Base-by-base conservation (phyloP, 2,113 vertebrate genomes). In the Parus major region DNA sequence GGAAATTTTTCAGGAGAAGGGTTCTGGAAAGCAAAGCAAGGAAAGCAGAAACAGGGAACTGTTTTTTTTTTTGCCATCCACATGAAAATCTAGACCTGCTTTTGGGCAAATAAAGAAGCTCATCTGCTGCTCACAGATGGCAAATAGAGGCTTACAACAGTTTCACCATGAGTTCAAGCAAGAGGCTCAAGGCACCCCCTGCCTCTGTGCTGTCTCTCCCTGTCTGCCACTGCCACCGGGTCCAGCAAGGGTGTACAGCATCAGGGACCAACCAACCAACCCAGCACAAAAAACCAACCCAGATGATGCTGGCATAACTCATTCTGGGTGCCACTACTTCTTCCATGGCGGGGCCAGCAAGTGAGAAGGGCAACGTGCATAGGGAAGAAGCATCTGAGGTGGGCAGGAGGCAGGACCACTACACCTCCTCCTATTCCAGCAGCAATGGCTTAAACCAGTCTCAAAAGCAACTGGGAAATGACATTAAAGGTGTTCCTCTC, bases 321-420 rank as follows among this genome's bases (percentile, higher is more conserved):
- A 1, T 24, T 57, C 52, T 19, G n/a, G 11, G 36, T 49, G 25
- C 22, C 12, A 9, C 50, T 33, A 12, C 46, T 27, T 29, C 36
- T 57, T 73, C 65, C 24, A 9, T 15, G 1, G 18, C 1, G 2
- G 17, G 12, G 29, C 16, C 64, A 77, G 44, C 6, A 1, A 88
- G 28, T 1, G 0, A 60, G 35, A 41, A 73, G n/a, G 6, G 41
- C 11, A 60, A 31, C 1, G 7, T 21, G 5, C 1, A 1, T 1
- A 14, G 31, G 24, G 19, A 91, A 55, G 33, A 19, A 39, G 25
- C 16, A 28, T 2, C 33, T 24, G n/a, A 47, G 78, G 17, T 11
- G 4, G 46, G 28, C 5, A 11, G 19, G 39, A 82, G 22, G 57
- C 16, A 80, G 28, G 61, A 76, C 9, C 13, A 10, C 73, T 77